Percentiles rank a stretch among this genome's conserved stretches.
These are phyloP conservation scores for Drosophila carrolli DNA, from an alignment of 1,140 invertebrate species.

Conservation along the genomic window DNA sequence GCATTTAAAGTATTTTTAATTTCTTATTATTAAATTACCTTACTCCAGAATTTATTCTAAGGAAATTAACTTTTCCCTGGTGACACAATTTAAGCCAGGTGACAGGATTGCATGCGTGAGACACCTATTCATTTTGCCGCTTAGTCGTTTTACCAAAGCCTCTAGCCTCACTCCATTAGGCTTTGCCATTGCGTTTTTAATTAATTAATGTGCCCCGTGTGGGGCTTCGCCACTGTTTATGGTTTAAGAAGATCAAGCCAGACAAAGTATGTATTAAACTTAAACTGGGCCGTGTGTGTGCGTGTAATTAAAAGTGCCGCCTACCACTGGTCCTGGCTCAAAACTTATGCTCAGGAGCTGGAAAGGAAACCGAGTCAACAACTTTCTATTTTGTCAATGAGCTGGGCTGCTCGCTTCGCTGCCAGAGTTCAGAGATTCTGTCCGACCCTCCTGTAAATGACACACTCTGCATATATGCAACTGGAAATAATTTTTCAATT, in stretches of 20 bases:
- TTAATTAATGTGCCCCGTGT: constrained; percentile 39
- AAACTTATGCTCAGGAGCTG: constrained; percentile 45
- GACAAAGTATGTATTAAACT: constrained; percentile 38
- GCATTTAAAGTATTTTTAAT: constrained; percentile 11
- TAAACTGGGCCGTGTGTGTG: constrained; percentile 30
- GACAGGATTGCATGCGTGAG: constrained; percentile 13
- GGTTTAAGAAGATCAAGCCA: constrained; percentile 20
- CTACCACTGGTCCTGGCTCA: constrained; percentile 8
- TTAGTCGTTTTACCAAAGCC: constrained; percentile 8
- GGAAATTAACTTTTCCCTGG: constrained; percentile 26
- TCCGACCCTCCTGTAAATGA: constrained; percentile 59
- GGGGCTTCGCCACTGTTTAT: constrained; percentile 35
- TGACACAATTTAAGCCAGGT: constrained; percentile 15
- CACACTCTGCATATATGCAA: constrained; percentile 77
- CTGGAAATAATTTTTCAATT: constrained; percentile 80
- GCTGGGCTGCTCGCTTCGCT: constrained; percentile 39
- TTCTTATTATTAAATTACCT: constrained; percentile 25
- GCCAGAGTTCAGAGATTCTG: constrained; percentile 16
- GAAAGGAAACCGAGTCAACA: constrained; percentile 78
- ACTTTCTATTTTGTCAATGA: constrained; percentile 81
- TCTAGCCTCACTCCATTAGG: constrained; percentile 23
- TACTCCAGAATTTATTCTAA: constrained; percentile 9
- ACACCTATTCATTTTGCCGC: constrained; percentile 17
- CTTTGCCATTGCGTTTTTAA: constrained; percentile 31
- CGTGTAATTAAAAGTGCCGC: constrained; percentile 68